A percentile compares a stretch with the other conserved stretches of the same genome.
Conservation (phyloP, 2,888 invertebrate species). For the Sphecodes monilicornis region DNA sequence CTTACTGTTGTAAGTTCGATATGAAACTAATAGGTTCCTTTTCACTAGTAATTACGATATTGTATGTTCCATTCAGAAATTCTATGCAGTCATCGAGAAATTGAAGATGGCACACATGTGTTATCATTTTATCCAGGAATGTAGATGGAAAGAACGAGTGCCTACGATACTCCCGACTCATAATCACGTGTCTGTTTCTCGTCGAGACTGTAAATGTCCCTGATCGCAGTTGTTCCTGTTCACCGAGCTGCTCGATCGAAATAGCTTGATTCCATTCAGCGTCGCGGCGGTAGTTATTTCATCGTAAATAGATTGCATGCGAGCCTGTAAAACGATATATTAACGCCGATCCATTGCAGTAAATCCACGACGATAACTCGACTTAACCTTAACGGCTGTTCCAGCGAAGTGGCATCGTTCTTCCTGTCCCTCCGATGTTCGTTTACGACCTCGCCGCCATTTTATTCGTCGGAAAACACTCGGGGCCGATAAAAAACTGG, state of each 20-base stretch:
- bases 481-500: slow-evolving; percentile 46
- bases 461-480: slow-evolving; percentile 63
- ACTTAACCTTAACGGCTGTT: slow-evolving; percentile 66
- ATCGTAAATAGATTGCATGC: slow-evolving; percentile 59
- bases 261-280: slow-evolving; percentile 10
- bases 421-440: slow-evolving; percentile 64
- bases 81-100: too few relatives aligned
- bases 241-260: slow-evolving; percentile 3
- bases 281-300: slow-evolving; percentile 37
- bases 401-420: slow-evolving; percentile 56
- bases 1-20: too few relatives aligned
- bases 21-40: too few relatives aligned
- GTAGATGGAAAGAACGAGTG: neutral
- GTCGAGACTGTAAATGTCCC: neutral
- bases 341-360: slow-evolving; percentile 62
- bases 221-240: neutral
- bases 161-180: neutral
- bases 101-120: too few relatives aligned
- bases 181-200: neutral
- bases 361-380: slow-evolving; percentile 66
- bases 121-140: neutral
- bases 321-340: slow-evolving; percentile 64
- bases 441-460: slow-evolving; percentile 62
- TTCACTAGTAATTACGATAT: too few relatives aligned
- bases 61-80: too few relatives aligned